These are phyloP conservation scores for Gymnosoma rotundatum DNA, from an alignment of 2,888 invertebrate species.

Conservation along the genomic window DNA sequence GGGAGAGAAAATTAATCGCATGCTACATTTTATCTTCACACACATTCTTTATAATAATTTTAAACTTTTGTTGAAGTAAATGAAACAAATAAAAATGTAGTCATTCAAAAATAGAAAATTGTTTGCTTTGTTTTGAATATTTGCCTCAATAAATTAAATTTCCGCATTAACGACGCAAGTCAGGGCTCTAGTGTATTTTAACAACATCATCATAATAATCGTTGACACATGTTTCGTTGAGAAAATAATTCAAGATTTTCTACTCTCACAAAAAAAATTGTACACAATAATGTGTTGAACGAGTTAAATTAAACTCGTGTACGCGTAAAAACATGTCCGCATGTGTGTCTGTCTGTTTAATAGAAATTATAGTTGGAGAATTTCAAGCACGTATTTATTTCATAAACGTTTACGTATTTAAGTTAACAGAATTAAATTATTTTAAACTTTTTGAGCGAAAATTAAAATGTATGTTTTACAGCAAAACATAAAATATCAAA, in stretches of 20 bases:
- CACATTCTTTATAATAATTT: too few species aligned
- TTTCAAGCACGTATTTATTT: constrained; percentile 38
- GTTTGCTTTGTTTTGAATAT: too few species aligned
- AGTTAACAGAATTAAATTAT: too few species aligned
- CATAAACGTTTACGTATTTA: neutral
- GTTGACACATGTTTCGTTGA: constrained; percentile 55
- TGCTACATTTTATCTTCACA: too few species aligned
- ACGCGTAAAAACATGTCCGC: neutral
- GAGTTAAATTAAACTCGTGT: neutral
- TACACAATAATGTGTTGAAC: neutral
- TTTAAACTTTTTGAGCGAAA: neutral
- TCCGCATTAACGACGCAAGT: too few species aligned
- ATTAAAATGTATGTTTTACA: neutral
- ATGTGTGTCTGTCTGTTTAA: neutral
- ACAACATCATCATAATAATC: constrained; percentile 31
- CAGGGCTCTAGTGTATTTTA: too few species aligned
- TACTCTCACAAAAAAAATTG: constrained; percentile 21
- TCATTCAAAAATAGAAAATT: too few species aligned
- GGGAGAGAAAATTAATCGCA: too few species aligned
- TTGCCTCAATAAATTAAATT: too few species aligned
- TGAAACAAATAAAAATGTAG: too few species aligned
- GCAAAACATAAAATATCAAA: neutral
- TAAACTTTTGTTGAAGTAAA: too few species aligned
- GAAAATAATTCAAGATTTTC: constrained; percentile 56
- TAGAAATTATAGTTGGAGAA: constrained; percentile 1